Evolutionary conservation across 1,140 invertebrate genomes (phyloP).

Genomic region (Magallana ariakensis): DNA sequence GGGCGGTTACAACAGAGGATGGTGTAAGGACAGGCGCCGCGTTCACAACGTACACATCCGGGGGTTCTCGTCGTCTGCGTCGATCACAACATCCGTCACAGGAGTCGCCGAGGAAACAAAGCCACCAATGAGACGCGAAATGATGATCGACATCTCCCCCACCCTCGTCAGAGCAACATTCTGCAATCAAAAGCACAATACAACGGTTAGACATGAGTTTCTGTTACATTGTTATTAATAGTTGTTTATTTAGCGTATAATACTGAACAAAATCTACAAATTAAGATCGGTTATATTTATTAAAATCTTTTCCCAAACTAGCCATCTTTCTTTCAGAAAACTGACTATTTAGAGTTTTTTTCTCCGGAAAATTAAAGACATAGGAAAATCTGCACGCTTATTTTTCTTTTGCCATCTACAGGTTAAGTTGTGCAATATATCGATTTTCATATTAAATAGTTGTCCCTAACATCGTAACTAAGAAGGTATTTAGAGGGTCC

Average conservation of each 20-base stretch:
- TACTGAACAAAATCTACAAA: background rate
- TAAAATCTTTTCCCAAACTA: no score
- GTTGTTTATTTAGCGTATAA: background rate
- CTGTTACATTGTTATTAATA: background rate
- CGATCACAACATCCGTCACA: background rate
- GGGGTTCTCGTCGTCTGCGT: background rate
- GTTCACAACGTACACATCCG: background rate
- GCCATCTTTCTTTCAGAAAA: no score
- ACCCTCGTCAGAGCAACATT: background rate
- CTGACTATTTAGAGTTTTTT: no score
- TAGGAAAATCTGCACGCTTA: no score
- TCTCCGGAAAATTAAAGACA: no score
- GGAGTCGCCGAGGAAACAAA: background rate
- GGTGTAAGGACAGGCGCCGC: background rate
- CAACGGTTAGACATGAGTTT: background rate
- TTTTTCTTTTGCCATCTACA: no score
- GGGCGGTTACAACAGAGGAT: background rate
- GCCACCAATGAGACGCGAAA: background rate
- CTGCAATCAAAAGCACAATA: background rate
- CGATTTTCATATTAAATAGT: no score
- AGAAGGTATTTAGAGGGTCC: no score
- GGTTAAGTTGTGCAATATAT: no score
- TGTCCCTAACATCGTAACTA: no score
- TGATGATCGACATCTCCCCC: background rate
- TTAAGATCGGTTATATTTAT: no score